Evolutionary conservation across 2,113 vertebrate species (phyloP).

Genomic region (Rhea americana): DNA sequence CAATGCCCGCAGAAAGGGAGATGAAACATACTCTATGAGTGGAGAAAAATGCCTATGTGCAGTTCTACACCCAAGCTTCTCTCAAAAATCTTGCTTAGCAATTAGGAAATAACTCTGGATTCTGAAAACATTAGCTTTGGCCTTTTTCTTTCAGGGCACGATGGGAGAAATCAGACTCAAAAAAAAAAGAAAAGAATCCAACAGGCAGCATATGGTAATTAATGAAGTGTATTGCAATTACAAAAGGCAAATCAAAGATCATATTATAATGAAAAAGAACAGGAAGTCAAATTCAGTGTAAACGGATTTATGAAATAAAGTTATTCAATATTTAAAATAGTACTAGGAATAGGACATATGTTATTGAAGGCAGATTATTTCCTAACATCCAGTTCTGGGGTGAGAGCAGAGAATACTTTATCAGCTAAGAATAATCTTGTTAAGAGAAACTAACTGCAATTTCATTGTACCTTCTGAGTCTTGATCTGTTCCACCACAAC

Average conservation of each 20-base stretch:
- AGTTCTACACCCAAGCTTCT: background rate
- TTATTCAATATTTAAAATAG: background rate
- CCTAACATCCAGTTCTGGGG: background rate
- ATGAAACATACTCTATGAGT: background rate
- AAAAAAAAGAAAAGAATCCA: background rate
- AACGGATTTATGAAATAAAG: background rate
- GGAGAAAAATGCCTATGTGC: background rate
- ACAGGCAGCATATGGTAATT: background rate
- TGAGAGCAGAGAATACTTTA: background rate
- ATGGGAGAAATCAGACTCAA: background rate
- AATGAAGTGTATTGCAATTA: background rate
- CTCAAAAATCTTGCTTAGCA: background rate
- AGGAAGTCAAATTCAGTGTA: background rate
- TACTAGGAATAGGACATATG: background rate
- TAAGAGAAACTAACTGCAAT: background rate
- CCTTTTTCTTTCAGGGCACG: background rate
- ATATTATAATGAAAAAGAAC: background rate
- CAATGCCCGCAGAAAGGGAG: background rate
- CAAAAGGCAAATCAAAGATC: background rate
- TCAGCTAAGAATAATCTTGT: background rate
- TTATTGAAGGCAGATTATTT: background rate
- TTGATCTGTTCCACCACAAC: slow-evolving; percentile 95
- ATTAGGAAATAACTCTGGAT: background rate
- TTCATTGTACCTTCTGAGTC: slow-evolving; percentile 88
- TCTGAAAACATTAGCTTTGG: background rate